Evolutionary conservation across 2,888 invertebrate species (phyloP).

Genomic region (Melanchra persicariae): DNA sequence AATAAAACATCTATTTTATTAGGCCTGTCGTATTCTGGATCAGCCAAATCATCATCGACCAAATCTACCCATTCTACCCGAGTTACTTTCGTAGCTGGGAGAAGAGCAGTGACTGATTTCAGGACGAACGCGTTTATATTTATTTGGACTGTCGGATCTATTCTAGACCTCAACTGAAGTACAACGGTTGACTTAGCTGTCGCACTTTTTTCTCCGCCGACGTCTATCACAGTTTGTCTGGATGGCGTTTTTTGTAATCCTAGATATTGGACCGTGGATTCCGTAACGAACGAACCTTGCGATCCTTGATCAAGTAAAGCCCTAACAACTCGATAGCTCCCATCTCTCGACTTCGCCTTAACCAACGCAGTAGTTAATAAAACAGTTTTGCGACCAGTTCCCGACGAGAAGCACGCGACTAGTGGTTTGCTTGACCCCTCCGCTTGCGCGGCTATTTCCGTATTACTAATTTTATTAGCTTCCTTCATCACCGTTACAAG

Average conservation of each 20-base stretch:
- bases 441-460: not conserved
- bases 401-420: not conserved
- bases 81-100: not conserved
- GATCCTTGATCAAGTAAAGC: not conserved
- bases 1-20: not conserved
- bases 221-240: not conserved
- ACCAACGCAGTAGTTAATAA: no score
- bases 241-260: not conserved
- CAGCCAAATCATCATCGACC: not conserved
- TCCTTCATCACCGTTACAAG: no score
- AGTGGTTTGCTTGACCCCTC: not conserved
- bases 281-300: not conserved
- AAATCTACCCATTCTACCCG: not conserved
- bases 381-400: no score
- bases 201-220: not conserved
- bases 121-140: not conserved
- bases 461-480: no score
- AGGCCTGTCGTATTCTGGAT: not conserved
- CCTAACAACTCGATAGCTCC: not conserved
- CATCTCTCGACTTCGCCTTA: conserved; percentile 41
- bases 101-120: not conserved
- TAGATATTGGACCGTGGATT: not conserved
- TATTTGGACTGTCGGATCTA: no score
- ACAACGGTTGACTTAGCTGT: no score
- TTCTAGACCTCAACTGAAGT: no score